These are phyloP conservation scores for Emydocephalus ijimae DNA, from an alignment of 2,113 vertebrate species.

Conservation along the genomic window DNA sequence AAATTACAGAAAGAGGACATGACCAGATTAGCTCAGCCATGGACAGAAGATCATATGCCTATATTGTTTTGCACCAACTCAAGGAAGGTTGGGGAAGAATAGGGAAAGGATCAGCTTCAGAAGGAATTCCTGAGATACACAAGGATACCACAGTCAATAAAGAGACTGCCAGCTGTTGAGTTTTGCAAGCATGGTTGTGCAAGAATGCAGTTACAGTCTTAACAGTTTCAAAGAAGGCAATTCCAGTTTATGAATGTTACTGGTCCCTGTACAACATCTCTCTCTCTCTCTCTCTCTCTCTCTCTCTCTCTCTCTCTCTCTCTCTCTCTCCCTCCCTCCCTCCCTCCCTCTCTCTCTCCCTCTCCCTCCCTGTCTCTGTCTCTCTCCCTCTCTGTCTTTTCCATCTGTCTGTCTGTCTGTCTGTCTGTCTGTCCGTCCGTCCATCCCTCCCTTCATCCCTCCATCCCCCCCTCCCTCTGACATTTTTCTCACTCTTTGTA, in stretches of 20 bases:
- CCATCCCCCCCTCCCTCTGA: too few relatives aligned
- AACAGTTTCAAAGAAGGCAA: too few relatives aligned
- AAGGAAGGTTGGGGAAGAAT: not conserved
- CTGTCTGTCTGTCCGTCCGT: too few relatives aligned
- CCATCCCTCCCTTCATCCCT: rapidly evolving
- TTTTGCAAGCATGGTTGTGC: not conserved
- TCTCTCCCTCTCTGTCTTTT: too few relatives aligned
- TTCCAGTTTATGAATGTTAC: not conserved
- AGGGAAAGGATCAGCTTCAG: not conserved
- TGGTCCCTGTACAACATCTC: too few relatives aligned
- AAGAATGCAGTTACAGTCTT: too few relatives aligned
- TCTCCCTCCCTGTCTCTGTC: too few relatives aligned
- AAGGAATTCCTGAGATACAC: not conserved
- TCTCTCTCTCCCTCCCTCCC: rapidly evolving
- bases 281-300: too few relatives aligned
- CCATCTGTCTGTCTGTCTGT: too few relatives aligned
- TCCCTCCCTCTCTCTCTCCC: too few relatives aligned
- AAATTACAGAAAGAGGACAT: not conserved
- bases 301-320: too few relatives aligned
- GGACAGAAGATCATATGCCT: not conserved
- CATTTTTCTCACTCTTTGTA: not conserved
- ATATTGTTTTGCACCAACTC: not conserved
- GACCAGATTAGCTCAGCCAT: not conserved
- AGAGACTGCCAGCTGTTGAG: not conserved
- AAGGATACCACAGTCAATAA: not conserved